Base-by-base conservation (phyloP, 1,140 invertebrate species). In the Elymnias hypermnestra region DNA sequence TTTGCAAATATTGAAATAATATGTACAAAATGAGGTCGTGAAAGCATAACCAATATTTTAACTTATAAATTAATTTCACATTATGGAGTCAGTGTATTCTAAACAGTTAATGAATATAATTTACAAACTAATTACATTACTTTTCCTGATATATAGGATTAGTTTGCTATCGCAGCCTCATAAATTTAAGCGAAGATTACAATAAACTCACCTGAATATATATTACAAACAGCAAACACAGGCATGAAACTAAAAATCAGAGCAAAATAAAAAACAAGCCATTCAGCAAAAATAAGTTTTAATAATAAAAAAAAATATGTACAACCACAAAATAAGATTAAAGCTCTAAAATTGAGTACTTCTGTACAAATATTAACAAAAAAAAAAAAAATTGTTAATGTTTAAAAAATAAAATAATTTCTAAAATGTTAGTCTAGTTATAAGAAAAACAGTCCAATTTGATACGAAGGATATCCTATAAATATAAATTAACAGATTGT, bases 301-400 rank as follows among this genome's bases (percentile, higher is more conserved):
- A 84, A 84, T 84, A 75, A 82, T 75, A 75, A 81, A 77, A 6
- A 22, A 29, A 33, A 33, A 33, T 33, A 83, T 78, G 64, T 84
- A 84, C 78, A 84, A 81, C 74, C 68, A 81, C 61, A 62, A 67
- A 76, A 72, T 79, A 74, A 43, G 56, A 70, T 84, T 84, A 82
- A 82, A 82, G 78, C 78, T 83, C 58, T 57, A 70, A 66, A 77
- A 71, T 72, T 71, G 59, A 71, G 65, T 64, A 66, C 59, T 54
- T 73, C 74, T 76, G 69, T 71, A 79, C 70, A 81, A 70, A 69
- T 51, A 63, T 60, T 49, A 49, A 49, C 46, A 48, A 48, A 29
- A 35, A 40, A 29, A 19, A 38, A 7, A 33, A 31, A 13, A 13
- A 9, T 25, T 36, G 12, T 36, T 36, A 33, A 26, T 17, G n/a